phyloP scores from a whole-genome alignment of 2,797 vertebrate genomes.

The Cuniculus paca region DNA sequence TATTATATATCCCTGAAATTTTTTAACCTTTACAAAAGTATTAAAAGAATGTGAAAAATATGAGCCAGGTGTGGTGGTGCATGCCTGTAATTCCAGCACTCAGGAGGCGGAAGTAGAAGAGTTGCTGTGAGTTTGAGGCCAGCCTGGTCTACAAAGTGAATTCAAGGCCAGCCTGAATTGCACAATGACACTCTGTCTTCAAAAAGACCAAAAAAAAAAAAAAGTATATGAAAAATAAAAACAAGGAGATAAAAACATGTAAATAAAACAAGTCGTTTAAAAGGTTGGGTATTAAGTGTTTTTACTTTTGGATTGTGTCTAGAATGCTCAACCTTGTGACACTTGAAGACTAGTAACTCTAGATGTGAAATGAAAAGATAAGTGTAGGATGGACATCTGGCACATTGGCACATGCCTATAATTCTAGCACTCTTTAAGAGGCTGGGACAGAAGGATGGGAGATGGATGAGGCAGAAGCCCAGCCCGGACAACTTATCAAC shows the following conservation, averaged over 20 bases:
- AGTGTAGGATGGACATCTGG: background rate
- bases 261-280: conserved; percentile 50
- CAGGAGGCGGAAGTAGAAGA: background rate
- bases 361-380: background rate
- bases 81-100: background rate
- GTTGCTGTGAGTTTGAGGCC: background rate
- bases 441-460: background rate
- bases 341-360: background rate
- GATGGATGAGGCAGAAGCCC: background rate
- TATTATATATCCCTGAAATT: background rate
- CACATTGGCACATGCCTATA: background rate
- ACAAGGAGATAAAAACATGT: conserved; percentile 4
- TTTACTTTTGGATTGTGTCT: conserved; percentile 12
- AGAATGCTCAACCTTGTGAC: background rate
- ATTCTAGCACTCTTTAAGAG: background rate
- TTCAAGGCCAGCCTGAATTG: background rate
- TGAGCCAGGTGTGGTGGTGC: too few species aligned
- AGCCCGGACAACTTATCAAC: background rate
- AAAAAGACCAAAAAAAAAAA: background rate
- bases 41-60: background rate
- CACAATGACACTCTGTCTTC: too few species aligned
- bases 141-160: background rate
- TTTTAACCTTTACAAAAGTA: conserved; percentile 18
- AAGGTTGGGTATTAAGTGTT: conserved; percentile 25
- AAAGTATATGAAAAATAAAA: background rate